These are phyloP conservation scores for Heliconius ethilla DNA, from an alignment of 2,888 invertebrate species.

Conservation along the genomic window DNA sequence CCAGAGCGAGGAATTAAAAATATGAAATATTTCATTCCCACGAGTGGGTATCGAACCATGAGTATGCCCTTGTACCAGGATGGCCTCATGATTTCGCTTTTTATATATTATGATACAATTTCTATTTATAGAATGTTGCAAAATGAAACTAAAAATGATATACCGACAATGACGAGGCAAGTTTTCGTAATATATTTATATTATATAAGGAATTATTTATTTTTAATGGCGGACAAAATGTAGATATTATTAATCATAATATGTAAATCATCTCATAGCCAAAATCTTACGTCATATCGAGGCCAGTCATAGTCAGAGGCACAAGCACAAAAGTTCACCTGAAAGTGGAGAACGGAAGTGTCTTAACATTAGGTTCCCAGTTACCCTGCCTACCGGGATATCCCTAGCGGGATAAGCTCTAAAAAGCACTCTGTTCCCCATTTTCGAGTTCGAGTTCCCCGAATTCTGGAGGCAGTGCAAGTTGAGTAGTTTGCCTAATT, in stretches of 20 bases:
- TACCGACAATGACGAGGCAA: not conserved
- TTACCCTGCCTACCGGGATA: not conserved
- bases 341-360: not conserved
- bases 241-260: too few species aligned
- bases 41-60: too few species aligned
- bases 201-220: too few species aligned
- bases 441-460: too few species aligned
- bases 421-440: not conserved
- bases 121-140: constrained; percentile 1
- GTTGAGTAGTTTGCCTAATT: not conserved
- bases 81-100: not conserved
- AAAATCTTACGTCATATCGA: too few species aligned
- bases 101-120: not conserved
- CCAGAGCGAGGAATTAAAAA: too few species aligned
- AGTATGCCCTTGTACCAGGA: too few species aligned
- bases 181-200: not conserved
- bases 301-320: too few species aligned
- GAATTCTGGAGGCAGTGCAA: not conserved
- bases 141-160: not conserved
- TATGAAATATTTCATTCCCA: not conserved
- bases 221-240: too few species aligned
- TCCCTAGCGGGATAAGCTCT: not conserved
- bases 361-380: not conserved
- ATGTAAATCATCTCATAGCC: too few species aligned
- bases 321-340: too few species aligned